Evolutionary conservation across 2,113 vertebrate genomes (phyloP), one percentile per base, ranked within the genome.

Genomic region (Sander vitreus): DNA sequence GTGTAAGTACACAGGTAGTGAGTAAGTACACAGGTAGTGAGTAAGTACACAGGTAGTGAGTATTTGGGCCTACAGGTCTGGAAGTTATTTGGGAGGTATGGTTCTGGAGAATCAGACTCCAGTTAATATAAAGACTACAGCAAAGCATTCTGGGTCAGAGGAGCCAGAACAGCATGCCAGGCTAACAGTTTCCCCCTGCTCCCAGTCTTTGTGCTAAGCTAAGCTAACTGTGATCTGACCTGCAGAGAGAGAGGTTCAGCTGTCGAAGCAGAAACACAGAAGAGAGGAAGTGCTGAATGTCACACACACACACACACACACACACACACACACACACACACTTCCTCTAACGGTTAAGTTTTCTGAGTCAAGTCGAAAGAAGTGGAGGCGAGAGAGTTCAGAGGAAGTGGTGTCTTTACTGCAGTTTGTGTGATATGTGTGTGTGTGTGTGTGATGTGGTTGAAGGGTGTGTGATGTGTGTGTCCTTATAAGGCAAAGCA

Each of bases 361-460:
- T 62, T 88, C 48, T 80, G 86, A 88, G 54, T 85, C 71, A 80
- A 83, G 72, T 48, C 3, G 79, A 88, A 73, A 88, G 60, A 59
- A 25, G 62, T 30, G 0, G 18, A 76, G 21, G 80, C 27, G 72
- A 76, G 70, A 1, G 47, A 80, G 11, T 15, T 5, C 71, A 81
- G 69, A 85, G 87, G 87, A 89, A 86, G 87, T 83, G 73, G 76
- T 58, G 11, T 71, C 43, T 51, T 60, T 47, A 4, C 11, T 45
- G 73, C 48, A 64, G 25, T 36, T 6, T 36, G 33, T 36, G 33
- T 36, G 33, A 36, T 7, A 36, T 36, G 33, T 11, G 51, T 54
- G n/a, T 67, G 54, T 50, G 62, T 47, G 74, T 53, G 73, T 65
- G n/a, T 16, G 23, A 5, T 10, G 51, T 54, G 19, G 10, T 13